These are phyloP conservation scores for Orussus abietinus DNA, from an alignment of 1,140 invertebrate genomes.

Conservation along the genomic window DNA sequence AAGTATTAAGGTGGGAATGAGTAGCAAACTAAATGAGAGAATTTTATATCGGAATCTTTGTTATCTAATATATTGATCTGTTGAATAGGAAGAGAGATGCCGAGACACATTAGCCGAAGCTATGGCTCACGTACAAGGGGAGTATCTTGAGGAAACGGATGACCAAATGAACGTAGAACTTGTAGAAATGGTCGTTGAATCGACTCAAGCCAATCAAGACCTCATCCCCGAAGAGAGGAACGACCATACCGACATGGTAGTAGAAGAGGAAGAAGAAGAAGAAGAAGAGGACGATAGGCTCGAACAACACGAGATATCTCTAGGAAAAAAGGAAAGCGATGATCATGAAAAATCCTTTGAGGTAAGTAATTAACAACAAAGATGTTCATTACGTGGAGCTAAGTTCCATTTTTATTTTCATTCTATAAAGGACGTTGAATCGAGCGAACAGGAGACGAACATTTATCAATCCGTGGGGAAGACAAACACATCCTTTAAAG, in stretches of 20 bases:
- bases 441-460: too few relatives aligned
- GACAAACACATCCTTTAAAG: too few relatives aligned
- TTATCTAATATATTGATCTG: constrained; percentile 8
- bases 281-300: too few relatives aligned
- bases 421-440: too few relatives aligned
- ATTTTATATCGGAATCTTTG: background rate
- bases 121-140: constrained; percentile 42
- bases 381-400: too few relatives aligned
- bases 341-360: too few relatives aligned
- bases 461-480: too few relatives aligned
- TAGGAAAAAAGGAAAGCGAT: too few relatives aligned
- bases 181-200: constrained; percentile 37
- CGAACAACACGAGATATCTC: too few relatives aligned
- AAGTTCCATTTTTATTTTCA: too few relatives aligned
- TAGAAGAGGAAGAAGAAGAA: constrained; percentile 16
- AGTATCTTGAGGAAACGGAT: constrained; percentile 27
- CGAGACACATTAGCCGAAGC: constrained; percentile 37
- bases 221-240: constrained; percentile 13
- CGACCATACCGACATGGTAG: constrained; percentile 8
- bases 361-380: too few relatives aligned
- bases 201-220: constrained; percentile 22
- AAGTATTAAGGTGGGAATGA: constrained; percentile 26
- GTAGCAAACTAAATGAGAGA: constrained; percentile 13
- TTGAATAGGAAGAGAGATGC: constrained; percentile 18
- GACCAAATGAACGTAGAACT: constrained; percentile 29